Percentiles rank a stretch among this genome's conserved stretches.
phyloP scores from a whole-genome alignment of 2,888 invertebrate species.

The Cotesia congregata region DNA sequence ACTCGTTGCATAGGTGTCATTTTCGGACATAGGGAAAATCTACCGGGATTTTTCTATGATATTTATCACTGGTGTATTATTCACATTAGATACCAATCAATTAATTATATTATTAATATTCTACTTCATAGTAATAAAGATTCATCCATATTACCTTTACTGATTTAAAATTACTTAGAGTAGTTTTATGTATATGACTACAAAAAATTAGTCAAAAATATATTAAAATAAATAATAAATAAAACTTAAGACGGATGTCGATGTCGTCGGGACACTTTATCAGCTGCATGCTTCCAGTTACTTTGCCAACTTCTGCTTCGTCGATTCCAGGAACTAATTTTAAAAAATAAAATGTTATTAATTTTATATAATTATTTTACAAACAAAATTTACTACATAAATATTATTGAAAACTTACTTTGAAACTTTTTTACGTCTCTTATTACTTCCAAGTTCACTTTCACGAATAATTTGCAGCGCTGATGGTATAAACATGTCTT shows the following conservation, averaged over 20 bases:
- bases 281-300: constrained; percentile 61
- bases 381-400: not conserved
- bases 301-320: constrained; percentile 67
- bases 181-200: not conserved
- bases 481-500: constrained; percentile 65
- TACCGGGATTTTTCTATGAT: not conserved
- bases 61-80: not conserved
- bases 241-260: constrained; percentile 59
- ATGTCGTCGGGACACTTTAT: constrained; percentile 57
- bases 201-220: not conserved
- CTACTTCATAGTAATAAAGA: not conserved
- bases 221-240: constrained; percentile 6
- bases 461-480: constrained; percentile 66
- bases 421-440: constrained; percentile 69
- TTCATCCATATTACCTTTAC: not conserved
- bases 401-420: constrained; percentile 63
- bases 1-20: constrained; percentile 2
- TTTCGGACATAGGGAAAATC: not conserved
- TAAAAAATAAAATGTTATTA: not conserved
- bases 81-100: not conserved
- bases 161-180: not conserved
- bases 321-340: constrained; percentile 61
- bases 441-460: constrained; percentile 63
- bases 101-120: not conserved
- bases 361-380: not conserved